Percentiles rank a stretch among this genome's conserved stretches.
Evolutionary conservation across 2,113 vertebrate species (phyloP).

Genomic region (Chamaea fasciata): DNA sequence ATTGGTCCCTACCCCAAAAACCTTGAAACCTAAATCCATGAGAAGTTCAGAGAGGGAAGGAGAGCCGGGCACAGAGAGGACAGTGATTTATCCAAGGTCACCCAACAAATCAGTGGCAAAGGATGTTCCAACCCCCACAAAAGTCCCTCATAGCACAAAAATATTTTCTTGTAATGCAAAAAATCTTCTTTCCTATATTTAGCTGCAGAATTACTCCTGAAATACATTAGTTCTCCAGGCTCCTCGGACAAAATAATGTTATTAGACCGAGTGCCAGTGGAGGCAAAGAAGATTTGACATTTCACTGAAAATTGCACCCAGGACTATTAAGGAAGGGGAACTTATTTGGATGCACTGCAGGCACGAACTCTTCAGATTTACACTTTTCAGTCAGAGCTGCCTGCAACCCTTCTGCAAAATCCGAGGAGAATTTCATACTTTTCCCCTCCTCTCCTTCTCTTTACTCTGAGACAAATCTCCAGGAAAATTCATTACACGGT

Average conservation of each 20-base stretch:
- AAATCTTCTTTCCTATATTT: slow-evolving; percentile 31
- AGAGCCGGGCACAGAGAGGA: not conserved
- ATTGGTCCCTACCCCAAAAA: not conserved
- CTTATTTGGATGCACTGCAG: slow-evolving; percentile 26
- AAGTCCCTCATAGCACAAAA: not conserved
- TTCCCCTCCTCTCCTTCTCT: not conserved
- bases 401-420: not conserved
- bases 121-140: not conserved
- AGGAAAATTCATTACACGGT: slow-evolving; percentile 32
- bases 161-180: slow-evolving; percentile 3
- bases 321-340: slow-evolving; percentile 5
- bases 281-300: slow-evolving; percentile 31
- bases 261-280: not conserved
- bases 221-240: slow-evolving; percentile 1
- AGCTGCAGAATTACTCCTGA: slow-evolving; percentile 10
- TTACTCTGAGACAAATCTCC: slow-evolving; percentile 63
- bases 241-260: slow-evolving; percentile 42
- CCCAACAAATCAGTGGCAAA: not conserved
- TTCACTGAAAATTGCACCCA: slow-evolving; percentile 16
- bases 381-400: not conserved
- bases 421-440: not conserved
- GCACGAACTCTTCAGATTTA: not conserved
- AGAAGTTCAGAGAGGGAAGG: not conserved
- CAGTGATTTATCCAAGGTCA: not conserved
- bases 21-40: not conserved